A percentile compares a stretch with the other conserved stretches of the same genome.
phyloP scores from a whole-genome alignment of 1,140 invertebrate genomes.

The Charaxes varanes region DNA sequence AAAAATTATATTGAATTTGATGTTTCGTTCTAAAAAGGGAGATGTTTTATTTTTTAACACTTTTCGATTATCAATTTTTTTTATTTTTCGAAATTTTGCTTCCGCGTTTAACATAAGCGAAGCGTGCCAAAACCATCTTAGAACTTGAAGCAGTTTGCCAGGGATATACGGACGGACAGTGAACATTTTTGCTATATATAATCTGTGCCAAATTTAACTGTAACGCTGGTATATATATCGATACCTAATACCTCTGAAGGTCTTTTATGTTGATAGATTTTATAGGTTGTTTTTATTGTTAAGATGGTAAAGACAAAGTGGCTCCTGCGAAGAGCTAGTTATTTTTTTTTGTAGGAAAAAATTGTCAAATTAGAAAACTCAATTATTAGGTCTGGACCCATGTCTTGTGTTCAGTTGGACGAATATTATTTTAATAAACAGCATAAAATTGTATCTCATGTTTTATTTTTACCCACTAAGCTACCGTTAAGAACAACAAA shows the following conservation, averaged over 20 bases:
- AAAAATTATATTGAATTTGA: constrained; percentile 38
- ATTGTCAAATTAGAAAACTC: constrained; percentile 67
- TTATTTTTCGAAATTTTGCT: constrained; percentile 16
- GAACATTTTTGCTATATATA: constrained; percentile 32
- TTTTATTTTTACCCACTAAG: constrained; percentile 28
- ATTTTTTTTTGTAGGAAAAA: constrained; percentile 55
- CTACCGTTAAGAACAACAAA: too few species aligned
- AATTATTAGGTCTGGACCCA: constrained; percentile 69
- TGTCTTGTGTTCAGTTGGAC: constrained; percentile 70
- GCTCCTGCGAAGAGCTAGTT: constrained; percentile 33
- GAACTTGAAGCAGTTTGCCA: constrained; percentile 34
- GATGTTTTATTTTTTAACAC: constrained; percentile 29
- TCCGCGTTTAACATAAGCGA: constrained; percentile 25
- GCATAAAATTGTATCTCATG: constrained; percentile 57
- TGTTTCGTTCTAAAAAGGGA: constrained; percentile 34
- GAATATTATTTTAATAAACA: constrained; percentile 75
- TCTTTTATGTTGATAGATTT: constrained; percentile 70
- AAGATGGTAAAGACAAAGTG: constrained; percentile 58
- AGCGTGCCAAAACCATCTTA: constrained; percentile 62
- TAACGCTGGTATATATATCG: constrained; percentile 32
- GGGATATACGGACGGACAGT: constrained; percentile 36
- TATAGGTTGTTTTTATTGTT: constrained; percentile 73
- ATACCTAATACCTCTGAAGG: constrained; percentile 49
- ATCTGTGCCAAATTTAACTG: constrained; percentile 64
- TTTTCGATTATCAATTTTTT: constrained; percentile 16